These are phyloP conservation scores for Gari tellinella DNA, from an alignment of 2,888 invertebrate genomes.

Conservation along the genomic window DNA sequence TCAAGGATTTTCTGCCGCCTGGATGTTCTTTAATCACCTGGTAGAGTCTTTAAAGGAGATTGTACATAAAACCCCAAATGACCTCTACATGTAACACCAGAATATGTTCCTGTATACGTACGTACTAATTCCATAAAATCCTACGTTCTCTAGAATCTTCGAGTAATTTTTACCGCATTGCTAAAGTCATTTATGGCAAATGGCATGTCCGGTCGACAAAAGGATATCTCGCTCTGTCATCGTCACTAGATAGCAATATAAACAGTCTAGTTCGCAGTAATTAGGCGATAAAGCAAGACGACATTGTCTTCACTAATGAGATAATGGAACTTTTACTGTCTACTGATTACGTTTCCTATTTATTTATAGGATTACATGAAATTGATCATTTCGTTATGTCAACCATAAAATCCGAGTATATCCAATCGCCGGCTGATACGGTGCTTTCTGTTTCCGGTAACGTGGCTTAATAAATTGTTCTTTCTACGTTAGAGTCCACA, in stretches of 20 bases:
- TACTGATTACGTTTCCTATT: constrained; percentile 42
- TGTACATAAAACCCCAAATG: no score
- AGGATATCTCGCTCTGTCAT: no score
- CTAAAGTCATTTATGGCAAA: no score
- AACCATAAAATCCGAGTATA: constrained; percentile 41
- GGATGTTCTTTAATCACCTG: no score
- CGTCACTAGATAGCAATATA: constrained; percentile 7
- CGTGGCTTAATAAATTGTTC: constrained; percentile 57
- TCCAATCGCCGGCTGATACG: constrained; percentile 39
- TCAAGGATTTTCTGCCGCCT: no score
- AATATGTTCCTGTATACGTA: no score
- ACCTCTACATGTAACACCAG: no score
- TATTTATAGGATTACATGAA: constrained; percentile 55
- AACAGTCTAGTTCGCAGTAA: constrained; percentile 22
- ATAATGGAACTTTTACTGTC: constrained; percentile 52
- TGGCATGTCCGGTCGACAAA: no score
- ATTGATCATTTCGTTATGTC: constrained; percentile 60
- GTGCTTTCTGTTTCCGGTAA: constrained; percentile 41
- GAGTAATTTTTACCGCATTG: no score
- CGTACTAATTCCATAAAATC: no score
- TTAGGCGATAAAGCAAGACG: constrained; percentile 32
- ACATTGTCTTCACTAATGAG: constrained; percentile 48
- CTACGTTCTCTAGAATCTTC: no score
- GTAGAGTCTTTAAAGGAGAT: no score
- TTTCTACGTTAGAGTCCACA: constrained; percentile 44